These are phyloP conservation scores for Zoanthus sociatus DNA, from an alignment of 92 coral and sea anemone species.

Conservation along the genomic window DNA sequence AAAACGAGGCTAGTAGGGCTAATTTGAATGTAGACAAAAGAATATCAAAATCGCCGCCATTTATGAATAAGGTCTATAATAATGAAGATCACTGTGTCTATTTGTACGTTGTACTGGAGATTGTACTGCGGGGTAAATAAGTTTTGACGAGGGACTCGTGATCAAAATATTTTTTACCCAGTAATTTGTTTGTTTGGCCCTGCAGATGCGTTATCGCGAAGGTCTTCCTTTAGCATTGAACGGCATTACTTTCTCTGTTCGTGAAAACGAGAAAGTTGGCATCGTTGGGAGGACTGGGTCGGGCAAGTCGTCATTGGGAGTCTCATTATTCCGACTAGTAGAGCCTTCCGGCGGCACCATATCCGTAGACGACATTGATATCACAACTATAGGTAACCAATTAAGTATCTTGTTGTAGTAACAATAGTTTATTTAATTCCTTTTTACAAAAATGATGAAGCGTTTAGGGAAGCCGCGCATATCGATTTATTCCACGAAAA, in stretches of 20 bases:
- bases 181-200: background rate
- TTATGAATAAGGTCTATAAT: background rate
- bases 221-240: slow-evolving; percentile 85
- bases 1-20: no score
- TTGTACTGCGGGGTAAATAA: no score
- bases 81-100: background rate
- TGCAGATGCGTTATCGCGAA: slow-evolving; percentile 91
- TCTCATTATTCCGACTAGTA: slow-evolving; percentile 89
- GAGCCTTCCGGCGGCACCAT: slow-evolving; percentile 83
- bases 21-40: no score
- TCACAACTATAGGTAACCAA: slow-evolving; percentile 58
- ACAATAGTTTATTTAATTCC: no score
- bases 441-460: no score
- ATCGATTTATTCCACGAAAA: no score
- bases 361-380: slow-evolving; percentile 79
- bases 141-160: no score
- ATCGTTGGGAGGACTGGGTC: slow-evolving; percentile 99
- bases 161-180: no score
- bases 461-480: no score
- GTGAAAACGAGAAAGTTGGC: slow-evolving; percentile 86
- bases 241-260: slow-evolving; percentile 79
- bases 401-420: no score
- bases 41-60: no score
- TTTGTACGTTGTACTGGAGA: background rate
- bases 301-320: slow-evolving; percentile 94